Evolutionary conservation across 2,888 invertebrate species (phyloP), one percentile per base, ranked within the genome.

Genomic region (Eupeodes luniger): DNA sequence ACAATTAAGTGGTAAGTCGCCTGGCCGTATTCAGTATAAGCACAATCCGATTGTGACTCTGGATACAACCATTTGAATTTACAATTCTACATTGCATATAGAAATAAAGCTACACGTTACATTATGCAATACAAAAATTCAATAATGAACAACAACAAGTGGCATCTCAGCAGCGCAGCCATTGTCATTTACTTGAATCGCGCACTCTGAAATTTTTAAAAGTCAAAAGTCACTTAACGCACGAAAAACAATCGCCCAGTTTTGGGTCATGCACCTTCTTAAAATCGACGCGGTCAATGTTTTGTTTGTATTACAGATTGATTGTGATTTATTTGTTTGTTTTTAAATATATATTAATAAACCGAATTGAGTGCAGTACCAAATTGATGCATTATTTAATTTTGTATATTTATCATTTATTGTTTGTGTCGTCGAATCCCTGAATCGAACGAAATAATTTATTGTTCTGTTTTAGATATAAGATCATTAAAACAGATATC

Each of bases 201-300:
- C 64, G 53, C 27, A 14, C 6, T 53, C 16, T 19, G 14, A 11
- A 51, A 72, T 40, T 49, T 72, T 34, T 80, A 83, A 80, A 80
- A 77, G 84, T 77, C 84, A 81, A 62, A 84, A 55, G 87, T 81
- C 74, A 61, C 78, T 61, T 49, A 74, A 81, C 76, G 70, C 69
- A 47, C 49, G 83, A 36, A 57, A 6, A 27, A 66, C 83, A 72
- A 83, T 77, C 77, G 83, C 87, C 80, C 77, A 40, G 55, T 81
- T 81, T 74, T 55, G 67, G 84, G 80, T 87, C 84, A 55, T 87
- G 64, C 55, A 74, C 83, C 80, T 87, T 83, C 47, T 64, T 51
- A 44, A 81, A 59, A n/a, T n/a, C 76, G 69, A 7, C 51, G 55
- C 34, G 55, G 67, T 78, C 40, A 72, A 19, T 67, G 47, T 27